Base-by-base conservation (phyloP, 2,113 vertebrate genomes). In the Cathartes aura region DNA sequence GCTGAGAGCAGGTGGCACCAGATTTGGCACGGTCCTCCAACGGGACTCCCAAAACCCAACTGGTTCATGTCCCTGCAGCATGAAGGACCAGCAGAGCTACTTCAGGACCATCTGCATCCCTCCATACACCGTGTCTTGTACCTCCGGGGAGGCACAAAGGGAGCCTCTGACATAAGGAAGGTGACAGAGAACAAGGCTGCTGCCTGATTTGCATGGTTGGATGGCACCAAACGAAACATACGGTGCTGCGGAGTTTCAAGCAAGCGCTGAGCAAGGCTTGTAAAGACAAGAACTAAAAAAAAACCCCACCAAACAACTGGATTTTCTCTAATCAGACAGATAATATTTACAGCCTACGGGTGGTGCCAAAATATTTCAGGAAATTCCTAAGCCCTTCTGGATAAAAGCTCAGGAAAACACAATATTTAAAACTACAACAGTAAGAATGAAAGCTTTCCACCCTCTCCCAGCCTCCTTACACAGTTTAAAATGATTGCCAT, bases 281-380 rank as follows among this genome's bases (percentile, higher is more conserved):
- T 45, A 84, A 60, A 68, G 90, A 80, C 76, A 89, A 75, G 36
- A 15, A 17, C 21, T 22, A 63, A 7, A 15, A 60, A 79, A 62
- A 68, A 68, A 55, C 63, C 2, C 4, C 38, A 72, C 66, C 32
- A 62, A 97, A 79, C 81, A 95, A 95, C 68, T 79, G 63, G 88
- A 88, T 91, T 95, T 94, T 94, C 86, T 98, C 96, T 96, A 96
- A 97, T 92, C 72, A 66, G 94, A 87, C 82, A 92, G 92, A 89
- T 87, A 96, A 83, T 96, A 97, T 97, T 95, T 98, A 97, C 73
- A 97, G 95, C 82, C 90, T 78, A 50, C 1, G 50, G 34, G 52
- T 38, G 55, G 76, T 95, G 96, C 87, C 96, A 97, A 97, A 96
- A 95, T 96, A 97, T 97, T 94, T 97, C 83, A 97, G 95, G 96